Evolutionary conservation across 2,797 vertebrate genomes (phyloP).

Genomic region (Typhlichthys eigenmanni): DNA sequence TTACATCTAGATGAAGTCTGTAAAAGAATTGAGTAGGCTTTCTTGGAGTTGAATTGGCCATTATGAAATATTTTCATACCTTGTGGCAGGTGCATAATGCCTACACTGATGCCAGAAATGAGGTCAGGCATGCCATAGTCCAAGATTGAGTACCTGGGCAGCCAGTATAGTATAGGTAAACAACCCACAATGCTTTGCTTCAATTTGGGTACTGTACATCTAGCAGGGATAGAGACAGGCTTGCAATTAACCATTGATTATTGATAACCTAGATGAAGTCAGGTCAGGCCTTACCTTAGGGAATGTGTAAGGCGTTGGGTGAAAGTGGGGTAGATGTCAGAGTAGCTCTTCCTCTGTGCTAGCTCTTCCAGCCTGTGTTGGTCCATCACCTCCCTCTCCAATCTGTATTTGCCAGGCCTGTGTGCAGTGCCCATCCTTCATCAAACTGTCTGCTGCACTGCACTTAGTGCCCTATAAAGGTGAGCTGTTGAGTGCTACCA

Average conservation of each 20-base stretch:
- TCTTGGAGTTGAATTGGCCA: background rate
- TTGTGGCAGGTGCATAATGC: conserved; percentile 97
- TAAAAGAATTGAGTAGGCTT: too few species aligned
- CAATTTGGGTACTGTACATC: conserved; percentile 81
- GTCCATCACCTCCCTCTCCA: conserved; percentile 80
- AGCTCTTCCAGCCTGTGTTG: conserved; percentile 84
- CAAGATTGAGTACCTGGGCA: conserved; percentile 89
- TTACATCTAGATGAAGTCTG: too few species aligned
- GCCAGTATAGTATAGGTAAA: conserved; percentile 88
- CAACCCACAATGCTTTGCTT: conserved; percentile 74
- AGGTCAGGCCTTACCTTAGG: conserved; percentile 67
- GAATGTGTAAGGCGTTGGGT: conserved; percentile 62
- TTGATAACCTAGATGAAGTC: background rate
- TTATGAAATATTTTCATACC: conserved; percentile 71
- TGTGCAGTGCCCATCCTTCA: conserved; percentile 52
- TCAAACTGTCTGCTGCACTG: background rate
- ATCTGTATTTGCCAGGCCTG: conserved; percentile 55
- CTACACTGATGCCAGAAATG: conserved; percentile 91
- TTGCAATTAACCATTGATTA: background rate
- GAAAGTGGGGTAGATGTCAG: conserved; percentile 49
- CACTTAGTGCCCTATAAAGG: background rate
- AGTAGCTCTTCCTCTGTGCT: conserved; percentile 66
- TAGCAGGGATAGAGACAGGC: conserved; percentile 22
- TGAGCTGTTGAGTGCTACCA: background rate
- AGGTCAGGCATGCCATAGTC: conserved; percentile 92